phyloP scores from a whole-genome alignment of 2,113 vertebrate genomes.

The Agapornis roseicollis region DNA sequence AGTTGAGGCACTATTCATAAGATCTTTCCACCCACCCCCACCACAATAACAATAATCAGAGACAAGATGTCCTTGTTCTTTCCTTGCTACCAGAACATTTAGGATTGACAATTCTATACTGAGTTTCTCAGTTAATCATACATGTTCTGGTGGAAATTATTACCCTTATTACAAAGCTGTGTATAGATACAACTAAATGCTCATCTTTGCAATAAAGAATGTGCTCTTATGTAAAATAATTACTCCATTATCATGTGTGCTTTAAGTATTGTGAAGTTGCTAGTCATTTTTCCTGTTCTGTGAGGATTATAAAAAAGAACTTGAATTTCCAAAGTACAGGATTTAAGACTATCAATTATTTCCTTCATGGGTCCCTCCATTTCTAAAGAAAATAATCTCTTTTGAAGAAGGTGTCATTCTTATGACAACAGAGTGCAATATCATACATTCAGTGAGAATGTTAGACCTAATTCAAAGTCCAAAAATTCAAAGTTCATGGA shows the following conservation, averaged over 20 bases:
- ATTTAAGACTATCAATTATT: conserved; percentile 60
- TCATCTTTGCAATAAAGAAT: conserved; percentile 57
- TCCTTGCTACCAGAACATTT: conserved; percentile 28
- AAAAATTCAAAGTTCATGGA: not conserved
- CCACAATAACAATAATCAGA: conserved; percentile 48
- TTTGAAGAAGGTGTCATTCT: conserved; percentile 43
- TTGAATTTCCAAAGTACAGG: conserved; percentile 31
- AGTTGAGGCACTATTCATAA: conserved; percentile 24
- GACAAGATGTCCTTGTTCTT: conserved; percentile 58
- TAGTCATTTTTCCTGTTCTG: conserved; percentile 42
- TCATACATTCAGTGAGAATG: conserved; percentile 28
- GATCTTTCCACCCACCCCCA: conserved; percentile 21
- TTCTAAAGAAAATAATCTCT: conserved; percentile 52
- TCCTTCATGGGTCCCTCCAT: not conserved
- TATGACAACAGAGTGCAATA: conserved; percentile 41
- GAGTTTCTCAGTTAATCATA: conserved; percentile 56
- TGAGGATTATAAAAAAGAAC: conserved; percentile 35
- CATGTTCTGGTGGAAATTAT: conserved; percentile 44
- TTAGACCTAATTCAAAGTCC: conserved; percentile 32
- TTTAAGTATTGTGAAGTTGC: conserved; percentile 50
- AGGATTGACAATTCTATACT: conserved; percentile 45
- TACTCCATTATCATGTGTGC: conserved; percentile 39
- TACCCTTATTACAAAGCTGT: conserved; percentile 53
- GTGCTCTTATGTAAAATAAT: conserved; percentile 60
- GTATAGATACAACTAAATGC: conserved; percentile 48